These are phyloP conservation scores for Copidosoma aretas DNA, from an alignment of 2,888 invertebrate species.

Conservation along the genomic window DNA sequence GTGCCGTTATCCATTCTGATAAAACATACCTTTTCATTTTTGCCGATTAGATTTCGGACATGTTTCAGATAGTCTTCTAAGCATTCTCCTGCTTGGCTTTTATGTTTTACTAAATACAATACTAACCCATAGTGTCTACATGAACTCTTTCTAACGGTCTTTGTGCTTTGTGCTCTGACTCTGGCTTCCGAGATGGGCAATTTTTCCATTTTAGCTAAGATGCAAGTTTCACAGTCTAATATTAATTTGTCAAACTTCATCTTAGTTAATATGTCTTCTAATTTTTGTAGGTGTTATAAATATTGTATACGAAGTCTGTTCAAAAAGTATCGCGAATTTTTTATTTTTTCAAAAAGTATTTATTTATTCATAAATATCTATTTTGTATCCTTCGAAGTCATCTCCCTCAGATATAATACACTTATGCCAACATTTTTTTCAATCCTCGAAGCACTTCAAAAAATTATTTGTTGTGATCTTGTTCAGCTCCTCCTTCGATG, in stretches of 20 bases:
- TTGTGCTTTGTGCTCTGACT: background rate
- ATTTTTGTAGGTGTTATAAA: background rate
- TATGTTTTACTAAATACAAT: background rate
- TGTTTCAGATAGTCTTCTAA: background rate
- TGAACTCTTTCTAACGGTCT: background rate
- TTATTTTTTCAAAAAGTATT: no score
- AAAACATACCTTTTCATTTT: background rate
- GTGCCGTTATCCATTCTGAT: background rate
- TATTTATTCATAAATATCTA: no score
- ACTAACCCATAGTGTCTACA: background rate
- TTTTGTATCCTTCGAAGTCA: no score
- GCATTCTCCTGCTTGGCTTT: background rate
- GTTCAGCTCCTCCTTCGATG: no score
- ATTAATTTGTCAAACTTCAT: background rate
- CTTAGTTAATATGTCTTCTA: background rate
- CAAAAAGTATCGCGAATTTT: no score
- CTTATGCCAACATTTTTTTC: no score
- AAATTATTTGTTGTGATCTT: no score
- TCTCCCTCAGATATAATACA: no score
- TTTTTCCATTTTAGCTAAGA: background rate
- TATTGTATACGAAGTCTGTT: no score
- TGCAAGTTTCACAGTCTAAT: background rate
- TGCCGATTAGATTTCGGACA: background rate
- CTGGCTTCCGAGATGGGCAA: background rate
- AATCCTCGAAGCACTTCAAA: no score